Conservation (phyloP, 2,888 invertebrate species). For the Ophion obscuratus region DNA sequence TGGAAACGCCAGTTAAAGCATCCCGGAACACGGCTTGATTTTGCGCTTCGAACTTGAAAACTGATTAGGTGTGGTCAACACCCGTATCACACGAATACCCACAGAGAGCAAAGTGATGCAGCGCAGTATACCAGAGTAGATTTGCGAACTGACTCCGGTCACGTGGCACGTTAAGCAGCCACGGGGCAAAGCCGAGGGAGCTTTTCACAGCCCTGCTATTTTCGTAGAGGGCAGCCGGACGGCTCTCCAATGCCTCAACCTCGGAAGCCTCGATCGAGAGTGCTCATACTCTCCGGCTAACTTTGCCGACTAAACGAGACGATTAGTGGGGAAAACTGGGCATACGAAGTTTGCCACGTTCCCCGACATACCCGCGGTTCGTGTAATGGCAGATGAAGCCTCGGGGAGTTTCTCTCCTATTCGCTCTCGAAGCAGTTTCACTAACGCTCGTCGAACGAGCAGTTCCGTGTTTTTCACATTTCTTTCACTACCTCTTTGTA, state of each 20-base stretch:
- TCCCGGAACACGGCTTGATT: slow-evolving; percentile 15
- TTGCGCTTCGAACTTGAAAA: slow-evolving; percentile 39
- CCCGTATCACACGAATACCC: slow-evolving; percentile 37
- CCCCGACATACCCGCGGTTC: slow-evolving; percentile 37
- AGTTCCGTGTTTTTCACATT: slow-evolving; percentile 21
- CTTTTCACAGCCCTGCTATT: slow-evolving; percentile 49
- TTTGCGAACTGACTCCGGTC: slow-evolving; percentile 34
- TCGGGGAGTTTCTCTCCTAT: slow-evolving; percentile 29
- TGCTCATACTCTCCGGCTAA: slow-evolving; percentile 48
- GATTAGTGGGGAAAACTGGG: slow-evolving; percentile 63
- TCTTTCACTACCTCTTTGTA: slow-evolving; percentile 10
- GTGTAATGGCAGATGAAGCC: slow-evolving; percentile 56
- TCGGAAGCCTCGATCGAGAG: slow-evolving; percentile 50
- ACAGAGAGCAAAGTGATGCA: slow-evolving; percentile 14
- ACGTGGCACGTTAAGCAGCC: not conserved
- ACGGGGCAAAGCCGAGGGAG: slow-evolving; percentile 41
- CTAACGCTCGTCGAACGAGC: slow-evolving; percentile 31
- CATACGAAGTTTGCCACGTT: slow-evolving; percentile 60
- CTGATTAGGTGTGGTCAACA: slow-evolving; percentile 51
- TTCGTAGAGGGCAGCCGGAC: slow-evolving; percentile 47
- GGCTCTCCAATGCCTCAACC: slow-evolving; percentile 31
- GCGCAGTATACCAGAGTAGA: slow-evolving; percentile 10
- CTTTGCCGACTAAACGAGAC: slow-evolving; percentile 62
- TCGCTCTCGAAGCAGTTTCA: slow-evolving; percentile 28
- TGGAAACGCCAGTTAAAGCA: slow-evolving; percentile 36